Evolutionary conservation across 2,797 vertebrate species (phyloP).

Genomic region (Masticophis lateralis): DNA sequence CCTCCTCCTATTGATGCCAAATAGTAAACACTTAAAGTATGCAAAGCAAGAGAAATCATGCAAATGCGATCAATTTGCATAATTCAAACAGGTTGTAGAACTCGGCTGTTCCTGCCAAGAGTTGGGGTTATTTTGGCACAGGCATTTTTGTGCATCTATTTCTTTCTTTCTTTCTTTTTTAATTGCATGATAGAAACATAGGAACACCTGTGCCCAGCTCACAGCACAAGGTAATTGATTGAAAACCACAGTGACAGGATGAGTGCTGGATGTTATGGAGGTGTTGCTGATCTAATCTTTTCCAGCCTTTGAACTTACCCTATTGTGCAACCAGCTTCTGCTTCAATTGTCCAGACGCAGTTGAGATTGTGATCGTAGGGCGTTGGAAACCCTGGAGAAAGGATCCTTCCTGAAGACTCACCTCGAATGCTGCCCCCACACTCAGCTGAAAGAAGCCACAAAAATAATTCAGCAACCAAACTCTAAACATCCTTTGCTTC

Average conservation of each 20-base stretch:
- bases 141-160: background rate
- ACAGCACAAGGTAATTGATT: background rate
- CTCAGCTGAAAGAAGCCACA: slow-evolving; percentile 79
- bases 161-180: background rate
- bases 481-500: background rate
- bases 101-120: background rate
- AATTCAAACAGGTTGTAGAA: background rate
- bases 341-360: slow-evolving; percentile 94
- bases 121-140: background rate
- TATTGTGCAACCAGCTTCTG: slow-evolving; percentile 91
- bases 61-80: slow-evolving; percentile 7
- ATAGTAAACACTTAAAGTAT: slow-evolving; percentile 8
- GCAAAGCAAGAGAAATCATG: slow-evolving; percentile 14
- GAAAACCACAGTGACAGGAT: background rate
- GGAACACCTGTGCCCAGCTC: background rate
- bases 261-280: background rate
- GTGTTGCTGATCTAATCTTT: background rate
- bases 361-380: slow-evolving; percentile 97
- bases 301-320: slow-evolving; percentile 79
- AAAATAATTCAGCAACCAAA: slow-evolving; percentile 5
- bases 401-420: slow-evolving; percentile 82
- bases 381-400: slow-evolving; percentile 94
- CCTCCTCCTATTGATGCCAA: background rate
- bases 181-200: background rate
- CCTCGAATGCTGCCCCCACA: slow-evolving; percentile 89